These are phyloP conservation scores for Gnathonemus longibarbis DNA, from an alignment of 2,113 vertebrate species.

Conservation along the genomic window DNA sequence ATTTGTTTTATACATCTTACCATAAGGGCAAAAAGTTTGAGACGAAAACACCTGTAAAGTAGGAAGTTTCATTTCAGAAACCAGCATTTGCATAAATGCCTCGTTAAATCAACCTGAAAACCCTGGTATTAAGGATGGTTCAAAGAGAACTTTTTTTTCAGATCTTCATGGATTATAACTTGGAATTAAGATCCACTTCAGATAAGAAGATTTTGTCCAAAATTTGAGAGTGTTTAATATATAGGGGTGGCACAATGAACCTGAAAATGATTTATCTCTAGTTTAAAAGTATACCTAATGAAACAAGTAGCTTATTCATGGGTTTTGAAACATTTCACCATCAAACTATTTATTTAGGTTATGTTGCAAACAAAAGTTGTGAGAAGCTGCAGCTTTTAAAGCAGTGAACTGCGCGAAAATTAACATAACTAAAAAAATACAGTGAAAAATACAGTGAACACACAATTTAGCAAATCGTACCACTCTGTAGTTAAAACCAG, in stretches of 20 bases:
- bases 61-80: background rate
- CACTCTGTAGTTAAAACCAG: background rate
- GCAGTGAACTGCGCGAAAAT: background rate
- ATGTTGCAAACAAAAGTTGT: background rate
- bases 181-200: too few species aligned
- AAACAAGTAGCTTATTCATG: too few species aligned
- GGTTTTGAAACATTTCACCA: background rate
- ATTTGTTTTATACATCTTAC: background rate
- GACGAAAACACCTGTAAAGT: background rate
- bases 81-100: background rate
- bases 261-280: background rate
- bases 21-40: background rate
- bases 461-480: background rate
- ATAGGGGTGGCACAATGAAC: background rate
- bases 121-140: background rate
- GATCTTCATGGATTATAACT: too few species aligned
- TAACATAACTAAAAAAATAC: background rate
- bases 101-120: background rate
- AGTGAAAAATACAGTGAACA: background rate
- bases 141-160: too few species aligned
- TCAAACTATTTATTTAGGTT: background rate
- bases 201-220: background rate
- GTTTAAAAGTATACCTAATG: background rate
- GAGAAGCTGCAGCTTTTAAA: background rate
- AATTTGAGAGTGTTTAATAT: background rate